These are phyloP conservation scores for Drosophila malerkotliana DNA, from an alignment of 1,140 invertebrate species.

Conservation along the genomic window DNA sequence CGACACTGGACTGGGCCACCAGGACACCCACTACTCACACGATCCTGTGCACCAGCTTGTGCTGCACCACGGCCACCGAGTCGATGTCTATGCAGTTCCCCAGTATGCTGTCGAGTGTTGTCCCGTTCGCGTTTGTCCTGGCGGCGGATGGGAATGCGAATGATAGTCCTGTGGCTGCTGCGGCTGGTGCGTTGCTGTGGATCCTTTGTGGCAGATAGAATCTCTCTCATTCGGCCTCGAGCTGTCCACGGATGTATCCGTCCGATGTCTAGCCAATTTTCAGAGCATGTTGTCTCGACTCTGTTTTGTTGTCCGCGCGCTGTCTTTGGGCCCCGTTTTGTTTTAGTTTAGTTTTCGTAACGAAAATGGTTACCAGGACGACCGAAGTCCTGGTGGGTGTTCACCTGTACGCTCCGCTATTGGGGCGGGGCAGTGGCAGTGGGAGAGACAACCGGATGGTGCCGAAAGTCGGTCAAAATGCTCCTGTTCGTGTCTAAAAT, in stretches of 20 bases:
- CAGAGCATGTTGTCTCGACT: constrained; percentile 52
- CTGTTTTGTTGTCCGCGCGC: constrained; percentile 1
- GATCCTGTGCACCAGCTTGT: constrained; percentile 79
- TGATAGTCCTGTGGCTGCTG: constrained; percentile 1
- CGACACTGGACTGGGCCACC: neutral
- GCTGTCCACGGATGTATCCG: constrained; percentile 56
- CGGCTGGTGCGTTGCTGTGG: constrained; percentile 14
- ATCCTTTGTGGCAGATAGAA: constrained; percentile 40
- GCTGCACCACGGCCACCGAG: constrained; percentile 81
- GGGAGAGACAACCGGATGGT: constrained; percentile 12
- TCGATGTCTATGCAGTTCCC: constrained; percentile 83
- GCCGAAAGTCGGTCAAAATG: constrained; percentile 69
- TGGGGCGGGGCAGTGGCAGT: neutral
- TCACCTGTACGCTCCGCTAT: constrained; percentile 44
- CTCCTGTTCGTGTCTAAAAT: constrained; percentile 69
- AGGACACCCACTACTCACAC: constrained; percentile 63
- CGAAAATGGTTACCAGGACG: constrained; percentile 68
- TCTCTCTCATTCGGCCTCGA: constrained; percentile 15
- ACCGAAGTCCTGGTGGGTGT: constrained; percentile 47
- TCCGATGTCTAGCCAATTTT: constrained; percentile 62
- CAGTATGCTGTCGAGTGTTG: constrained; percentile 71
- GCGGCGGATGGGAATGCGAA: constrained; percentile 2
- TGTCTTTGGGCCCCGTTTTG: constrained; percentile 55
- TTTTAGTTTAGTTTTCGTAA: constrained; percentile 80
- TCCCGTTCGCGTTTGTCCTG: constrained; percentile 19